Percentiles rank a stretch among this genome's conserved stretches.
Conservation (phyloP, 2,797 vertebrate species). For the Cephalopachus bancanus region DNA sequence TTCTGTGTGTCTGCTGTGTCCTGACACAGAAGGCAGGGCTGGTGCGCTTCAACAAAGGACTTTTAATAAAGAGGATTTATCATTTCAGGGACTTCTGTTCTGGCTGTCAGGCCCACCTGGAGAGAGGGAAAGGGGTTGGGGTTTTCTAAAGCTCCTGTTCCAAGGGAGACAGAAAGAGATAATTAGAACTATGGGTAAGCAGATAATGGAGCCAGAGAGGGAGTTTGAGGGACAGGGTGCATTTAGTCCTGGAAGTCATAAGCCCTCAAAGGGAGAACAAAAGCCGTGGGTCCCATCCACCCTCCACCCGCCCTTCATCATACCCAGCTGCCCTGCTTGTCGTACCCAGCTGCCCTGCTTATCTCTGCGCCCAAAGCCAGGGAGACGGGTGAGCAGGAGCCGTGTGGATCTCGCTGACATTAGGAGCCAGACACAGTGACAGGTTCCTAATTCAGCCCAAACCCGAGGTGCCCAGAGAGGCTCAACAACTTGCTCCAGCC, state of each 20-base stretch:
- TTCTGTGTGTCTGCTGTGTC: rapidly evolving
- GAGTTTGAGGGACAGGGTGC: rapidly evolving
- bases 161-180: slow-evolving; percentile 5
- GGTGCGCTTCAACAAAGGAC: slow-evolving; percentile 31
- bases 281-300: background rate
- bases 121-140: background rate
- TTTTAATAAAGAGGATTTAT: slow-evolving; percentile 67
- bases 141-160: background rate
- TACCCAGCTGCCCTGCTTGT: background rate
- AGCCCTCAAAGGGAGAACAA: background rate
- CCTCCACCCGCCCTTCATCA: background rate
- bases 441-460: rapidly evolving
- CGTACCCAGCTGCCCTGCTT: background rate
- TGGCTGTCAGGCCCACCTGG: background rate
- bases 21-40: background rate
- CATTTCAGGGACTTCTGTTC: background rate
- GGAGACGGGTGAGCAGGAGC: background rate
- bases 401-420: rapidly evolving
- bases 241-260: background rate
- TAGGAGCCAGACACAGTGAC: rapidly evolving
- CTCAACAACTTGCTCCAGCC: rapidly evolving
- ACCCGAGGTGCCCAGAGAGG: background rate
- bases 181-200: slow-evolving; percentile 5
- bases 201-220: background rate
- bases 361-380: background rate